Percentiles rank a stretch among this genome's conserved stretches.
Conservation (phyloP, 2,888 invertebrate species). For the Punctoribates punctum region DNA sequence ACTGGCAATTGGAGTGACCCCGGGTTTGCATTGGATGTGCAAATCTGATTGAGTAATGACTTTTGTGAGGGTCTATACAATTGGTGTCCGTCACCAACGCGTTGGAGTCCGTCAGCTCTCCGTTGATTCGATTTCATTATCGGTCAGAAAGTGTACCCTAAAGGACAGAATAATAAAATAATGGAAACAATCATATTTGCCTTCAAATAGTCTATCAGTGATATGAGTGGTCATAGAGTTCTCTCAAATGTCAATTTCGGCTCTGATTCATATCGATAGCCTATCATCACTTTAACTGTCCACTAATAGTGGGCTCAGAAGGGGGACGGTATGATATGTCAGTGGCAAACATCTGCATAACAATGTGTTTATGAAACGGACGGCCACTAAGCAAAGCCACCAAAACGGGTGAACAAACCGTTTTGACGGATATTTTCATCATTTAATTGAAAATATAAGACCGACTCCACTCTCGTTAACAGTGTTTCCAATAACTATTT, state of each 20-base stretch:
- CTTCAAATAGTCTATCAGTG: background rate
- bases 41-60: too few relatives aligned
- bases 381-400: conserved; percentile 3
- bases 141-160: too few relatives aligned
- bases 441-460: background rate
- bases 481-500: background rate
- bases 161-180: too few relatives aligned
- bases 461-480: background rate
- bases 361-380: background rate
- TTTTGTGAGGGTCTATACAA: too few relatives aligned
- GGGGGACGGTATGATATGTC: background rate
- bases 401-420: conserved; percentile 3
- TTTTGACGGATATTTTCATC: background rate
- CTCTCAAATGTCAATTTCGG: background rate
- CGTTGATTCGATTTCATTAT: too few relatives aligned
- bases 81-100: too few relatives aligned
- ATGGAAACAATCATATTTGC: conserved; percentile 19
- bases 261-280: background rate
- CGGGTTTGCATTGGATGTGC: too few relatives aligned
- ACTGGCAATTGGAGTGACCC: too few relatives aligned
- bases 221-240: background rate
- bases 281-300: background rate
- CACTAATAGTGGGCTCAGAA: background rate
- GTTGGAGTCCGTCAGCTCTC: too few relatives aligned
- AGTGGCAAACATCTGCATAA: conserved; percentile 11